Percentiles rank a stretch among this genome's conserved stretches.
Conservation (phyloP, 2,888 invertebrate genomes). For the Watsonalla cultraria region DNA sequence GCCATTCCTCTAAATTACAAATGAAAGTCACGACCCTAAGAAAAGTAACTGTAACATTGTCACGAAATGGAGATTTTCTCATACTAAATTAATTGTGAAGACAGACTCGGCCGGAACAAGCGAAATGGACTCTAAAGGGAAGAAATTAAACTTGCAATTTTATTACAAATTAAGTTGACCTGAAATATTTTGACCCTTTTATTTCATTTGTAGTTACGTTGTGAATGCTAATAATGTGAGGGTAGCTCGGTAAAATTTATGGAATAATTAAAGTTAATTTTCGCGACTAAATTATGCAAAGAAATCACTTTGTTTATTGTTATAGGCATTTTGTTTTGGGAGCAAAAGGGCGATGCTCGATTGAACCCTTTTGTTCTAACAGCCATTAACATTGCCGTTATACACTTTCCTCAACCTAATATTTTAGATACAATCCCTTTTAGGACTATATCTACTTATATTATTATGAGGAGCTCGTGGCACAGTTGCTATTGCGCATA, state of each 20-base stretch:
- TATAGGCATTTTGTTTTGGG: constrained; percentile 31
- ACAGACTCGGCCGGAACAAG: constrained; percentile 40
- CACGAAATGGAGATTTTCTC: constrained; percentile 67
- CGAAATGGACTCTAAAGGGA: constrained; percentile 58
- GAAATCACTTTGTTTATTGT: constrained; percentile 47
- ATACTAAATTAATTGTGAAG: constrained; percentile 68
- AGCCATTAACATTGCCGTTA: not conserved
- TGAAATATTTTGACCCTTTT: constrained; percentile 71
- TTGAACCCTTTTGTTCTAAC: not conserved
- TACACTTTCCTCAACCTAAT: not conserved
- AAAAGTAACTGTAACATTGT: constrained; percentile 62
- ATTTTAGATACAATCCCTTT: not conserved
- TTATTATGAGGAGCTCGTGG: too few species aligned
- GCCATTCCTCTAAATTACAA: constrained; percentile 40
- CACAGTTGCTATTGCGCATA: too few species aligned
- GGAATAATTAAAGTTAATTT: constrained; percentile 72
- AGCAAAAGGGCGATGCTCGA: constrained; percentile 5
- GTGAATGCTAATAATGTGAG: constrained; percentile 74
- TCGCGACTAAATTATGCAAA: constrained; percentile 49
- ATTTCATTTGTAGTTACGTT: constrained; percentile 61
- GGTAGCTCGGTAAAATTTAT: constrained; percentile 67
- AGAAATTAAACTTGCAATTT: constrained; percentile 64
- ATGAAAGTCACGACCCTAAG: constrained; percentile 43
- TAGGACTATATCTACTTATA: too few species aligned
- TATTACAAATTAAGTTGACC: constrained; percentile 61